Evolutionary conservation across 2,888 invertebrate species (phyloP).

Genomic region (Cheilosia soror): DNA sequence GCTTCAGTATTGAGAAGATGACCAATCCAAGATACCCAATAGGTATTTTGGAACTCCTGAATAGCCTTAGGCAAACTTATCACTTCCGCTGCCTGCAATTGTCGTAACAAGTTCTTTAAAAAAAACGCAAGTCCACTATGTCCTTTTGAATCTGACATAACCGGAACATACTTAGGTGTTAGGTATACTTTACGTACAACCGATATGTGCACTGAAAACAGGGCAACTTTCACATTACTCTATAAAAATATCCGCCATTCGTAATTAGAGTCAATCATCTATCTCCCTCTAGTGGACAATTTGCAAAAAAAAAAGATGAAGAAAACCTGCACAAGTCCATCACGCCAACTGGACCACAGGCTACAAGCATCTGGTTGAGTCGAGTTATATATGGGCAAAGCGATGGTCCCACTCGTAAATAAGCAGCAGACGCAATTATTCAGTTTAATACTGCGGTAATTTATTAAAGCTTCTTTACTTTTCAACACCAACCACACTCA

Average conservation of each 20-base stretch:
- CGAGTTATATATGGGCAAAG: conserved; percentile 54
- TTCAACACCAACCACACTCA: conserved; percentile 72
- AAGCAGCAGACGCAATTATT: conserved; percentile 72
- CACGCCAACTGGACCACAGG: conserved; percentile 33
- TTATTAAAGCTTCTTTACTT: conserved; percentile 76
- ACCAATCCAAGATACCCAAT: too few species aligned
- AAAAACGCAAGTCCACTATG: too few species aligned
- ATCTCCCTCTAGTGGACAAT: conserved; percentile 7
- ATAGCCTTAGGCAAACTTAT: too few species aligned
- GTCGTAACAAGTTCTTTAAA: too few species aligned
- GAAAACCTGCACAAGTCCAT: conserved; percentile 35
- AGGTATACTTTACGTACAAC: neutral
- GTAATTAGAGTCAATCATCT: conserved; percentile 42
- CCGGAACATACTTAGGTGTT: conserved; percentile 7
- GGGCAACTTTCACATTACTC: conserved; percentile 43
- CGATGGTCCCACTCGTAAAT: conserved; percentile 64
- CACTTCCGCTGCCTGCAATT: too few species aligned
- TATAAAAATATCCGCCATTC: conserved; percentile 27
- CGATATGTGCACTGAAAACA: neutral
- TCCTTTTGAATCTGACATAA: too few species aligned
- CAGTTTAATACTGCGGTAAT: conserved; percentile 74
- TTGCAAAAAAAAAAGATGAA: conserved; percentile 19
- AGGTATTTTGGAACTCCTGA: too few species aligned
- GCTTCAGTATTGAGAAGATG: too few species aligned
- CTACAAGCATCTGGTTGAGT: conserved; percentile 50